These are phyloP conservation scores for Amazona vittata DNA, from an alignment of 2,113 vertebrate genomes.

Conservation along the genomic window DNA sequence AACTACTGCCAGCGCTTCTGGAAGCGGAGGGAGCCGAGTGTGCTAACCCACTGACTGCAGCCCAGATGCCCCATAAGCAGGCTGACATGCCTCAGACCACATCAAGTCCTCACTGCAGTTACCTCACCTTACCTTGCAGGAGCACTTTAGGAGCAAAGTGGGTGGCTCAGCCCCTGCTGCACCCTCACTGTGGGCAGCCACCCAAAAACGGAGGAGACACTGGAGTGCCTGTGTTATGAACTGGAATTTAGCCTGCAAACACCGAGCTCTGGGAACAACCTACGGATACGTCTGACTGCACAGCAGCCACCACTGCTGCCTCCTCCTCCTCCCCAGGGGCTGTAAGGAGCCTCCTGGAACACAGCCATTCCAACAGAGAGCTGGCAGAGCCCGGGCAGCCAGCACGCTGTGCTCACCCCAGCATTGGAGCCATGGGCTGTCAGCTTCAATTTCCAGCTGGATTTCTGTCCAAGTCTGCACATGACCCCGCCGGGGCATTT, in stretches of 20 bases:
- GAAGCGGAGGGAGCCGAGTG: rapidly evolving
- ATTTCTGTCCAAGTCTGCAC: not conserved
- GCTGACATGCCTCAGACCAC: not conserved
- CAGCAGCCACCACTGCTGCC: not conserved
- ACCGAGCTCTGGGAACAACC: not conserved
- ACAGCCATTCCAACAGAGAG: not conserved
- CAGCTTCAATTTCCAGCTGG: not conserved
- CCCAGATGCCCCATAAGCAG: too few relatives aligned
- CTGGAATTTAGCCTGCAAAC: not conserved
- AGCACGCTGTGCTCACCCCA: too few relatives aligned
- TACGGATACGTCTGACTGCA: not conserved
- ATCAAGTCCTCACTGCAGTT: not conserved
- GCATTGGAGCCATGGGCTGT: rapidly evolving
- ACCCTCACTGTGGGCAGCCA: not conserved
- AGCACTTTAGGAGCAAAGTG: not conserved
- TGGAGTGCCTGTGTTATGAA: not conserved
- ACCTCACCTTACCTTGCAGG: not conserved
- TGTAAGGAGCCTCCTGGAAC: not conserved
- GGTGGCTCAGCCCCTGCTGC: not conserved
- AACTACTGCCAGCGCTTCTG: not conserved
- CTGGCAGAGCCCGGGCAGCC: not conserved
- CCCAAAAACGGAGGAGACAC: not conserved
- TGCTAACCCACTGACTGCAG: not conserved
- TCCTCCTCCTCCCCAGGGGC: not conserved
- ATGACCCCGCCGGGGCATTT: not conserved